These are phyloP conservation scores for Hirtodrosophila histrioides DNA, from an alignment of 2,888 invertebrate species.

Conservation along the genomic window DNA sequence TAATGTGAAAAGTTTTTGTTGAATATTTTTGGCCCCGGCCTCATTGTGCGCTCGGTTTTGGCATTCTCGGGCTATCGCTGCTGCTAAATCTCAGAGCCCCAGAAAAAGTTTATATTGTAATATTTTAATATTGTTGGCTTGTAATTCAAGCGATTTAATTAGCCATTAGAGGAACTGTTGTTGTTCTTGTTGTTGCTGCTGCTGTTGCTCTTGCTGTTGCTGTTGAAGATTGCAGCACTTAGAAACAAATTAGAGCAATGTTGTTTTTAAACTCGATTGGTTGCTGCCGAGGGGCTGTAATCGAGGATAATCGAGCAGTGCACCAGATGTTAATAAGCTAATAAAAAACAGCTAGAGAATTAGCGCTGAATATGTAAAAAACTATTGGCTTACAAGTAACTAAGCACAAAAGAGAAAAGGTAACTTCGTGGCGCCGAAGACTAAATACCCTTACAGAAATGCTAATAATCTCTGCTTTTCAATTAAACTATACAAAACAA, in stretches of 20 bases:
- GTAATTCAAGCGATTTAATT: constrained; percentile 78
- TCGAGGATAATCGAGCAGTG: constrained; percentile 6
- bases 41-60: constrained; percentile 36
- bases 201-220: constrained; percentile 16
- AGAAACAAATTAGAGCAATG: constrained; percentile 74
- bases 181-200: constrained; percentile 16
- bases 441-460: too few species aligned
- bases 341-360: not conserved
- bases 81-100: constrained; percentile 52
- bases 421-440: too few species aligned
- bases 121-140: constrained; percentile 78
- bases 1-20: constrained; percentile 79
- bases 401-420: too few species aligned
- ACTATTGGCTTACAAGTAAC: not conserved
- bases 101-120: constrained; percentile 76
- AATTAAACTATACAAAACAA: too few species aligned
- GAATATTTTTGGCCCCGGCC: constrained; percentile 62
- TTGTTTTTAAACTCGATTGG: constrained; percentile 26
- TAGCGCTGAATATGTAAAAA: not conserved
- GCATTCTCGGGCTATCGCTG: constrained; percentile 35
- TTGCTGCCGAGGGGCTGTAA: not conserved
- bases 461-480: too few species aligned
- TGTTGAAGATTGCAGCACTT: constrained; percentile 61
- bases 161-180: constrained; percentile 68
- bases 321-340: constrained; percentile 13